phyloP scores from a whole-genome alignment of 2,113 vertebrate genomes.

The Colossoma macropomum region DNA sequence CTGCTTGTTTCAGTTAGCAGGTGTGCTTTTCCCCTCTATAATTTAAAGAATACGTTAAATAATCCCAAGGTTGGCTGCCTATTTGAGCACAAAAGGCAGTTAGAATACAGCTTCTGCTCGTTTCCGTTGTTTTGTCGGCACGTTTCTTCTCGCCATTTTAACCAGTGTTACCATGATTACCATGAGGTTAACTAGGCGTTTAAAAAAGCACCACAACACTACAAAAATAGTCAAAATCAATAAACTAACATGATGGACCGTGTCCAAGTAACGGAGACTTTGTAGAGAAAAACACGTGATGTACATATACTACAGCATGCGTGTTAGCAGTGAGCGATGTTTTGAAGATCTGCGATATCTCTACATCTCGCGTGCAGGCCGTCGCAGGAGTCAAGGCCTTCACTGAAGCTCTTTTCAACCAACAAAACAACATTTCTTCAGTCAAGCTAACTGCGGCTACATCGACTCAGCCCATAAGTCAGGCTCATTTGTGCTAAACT shows the following conservation, averaged over 20 bases:
- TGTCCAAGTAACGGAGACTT: background rate
- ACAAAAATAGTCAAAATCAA: background rate
- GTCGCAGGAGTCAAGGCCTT: background rate
- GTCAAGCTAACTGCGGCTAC: background rate
- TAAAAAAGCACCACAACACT: background rate
- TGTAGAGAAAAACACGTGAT: background rate
- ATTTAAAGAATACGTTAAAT: no score
- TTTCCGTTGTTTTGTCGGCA: background rate
- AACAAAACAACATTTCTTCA: constrained; percentile 28
- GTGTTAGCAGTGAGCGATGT: background rate
- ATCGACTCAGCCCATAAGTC: background rate
- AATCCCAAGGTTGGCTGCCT: no score
- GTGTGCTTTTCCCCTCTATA: no score
- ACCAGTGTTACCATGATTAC: background rate
- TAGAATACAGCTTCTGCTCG: background rate
- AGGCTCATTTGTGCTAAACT: background rate
- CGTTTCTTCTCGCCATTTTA: background rate
- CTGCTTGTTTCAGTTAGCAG: no score
- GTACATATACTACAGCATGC: background rate
- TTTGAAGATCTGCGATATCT: constrained; percentile 2
- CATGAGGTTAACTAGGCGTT: background rate
- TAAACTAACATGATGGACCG: background rate
- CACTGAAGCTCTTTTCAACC: background rate
- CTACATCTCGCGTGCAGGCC: background rate
- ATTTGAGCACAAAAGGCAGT: no score